phyloP scores from a whole-genome alignment of 1,140 invertebrate genomes.

The Atta colombica region DNA sequence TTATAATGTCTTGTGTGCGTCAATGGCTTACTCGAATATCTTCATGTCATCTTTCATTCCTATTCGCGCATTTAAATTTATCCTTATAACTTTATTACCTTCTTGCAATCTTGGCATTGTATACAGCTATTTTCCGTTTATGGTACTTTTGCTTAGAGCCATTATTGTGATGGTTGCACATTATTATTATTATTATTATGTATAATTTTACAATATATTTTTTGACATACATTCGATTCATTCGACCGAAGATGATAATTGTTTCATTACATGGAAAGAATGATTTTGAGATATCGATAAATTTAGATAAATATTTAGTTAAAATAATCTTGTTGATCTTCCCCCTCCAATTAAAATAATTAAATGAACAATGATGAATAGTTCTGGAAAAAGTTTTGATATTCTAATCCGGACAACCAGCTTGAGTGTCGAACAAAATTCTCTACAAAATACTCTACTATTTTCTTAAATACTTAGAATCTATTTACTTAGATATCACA shows the following conservation, averaged over 20 bases:
- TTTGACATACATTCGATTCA: not conserved
- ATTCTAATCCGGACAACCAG: too few species aligned
- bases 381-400: too few species aligned
- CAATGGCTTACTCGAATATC: constrained; percentile 43
- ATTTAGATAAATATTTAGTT: too few species aligned
- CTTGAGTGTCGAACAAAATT: too few species aligned
- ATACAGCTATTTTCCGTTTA: not conserved
- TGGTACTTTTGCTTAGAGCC: not conserved
- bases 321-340: too few species aligned
- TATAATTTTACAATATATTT: not conserved
- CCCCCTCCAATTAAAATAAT: too few species aligned
- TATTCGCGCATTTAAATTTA: constrained; percentile 12
- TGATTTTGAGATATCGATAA: too few species aligned
- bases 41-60: constrained; percentile 25
- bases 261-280: not conserved
- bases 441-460: too few species aligned
- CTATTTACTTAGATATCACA: not conserved
- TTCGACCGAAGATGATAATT: not conserved
- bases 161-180: not conserved
- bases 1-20: constrained; percentile 20
- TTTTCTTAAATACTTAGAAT: too few species aligned
- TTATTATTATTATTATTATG: not conserved
- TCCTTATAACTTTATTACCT: constrained; percentile 18
- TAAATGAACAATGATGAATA: too few species aligned
- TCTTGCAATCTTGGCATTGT: constrained; percentile 8